Evolutionary conservation across 2,113 vertebrate species (phyloP).

Genomic region (Alethe castanea): DNA sequence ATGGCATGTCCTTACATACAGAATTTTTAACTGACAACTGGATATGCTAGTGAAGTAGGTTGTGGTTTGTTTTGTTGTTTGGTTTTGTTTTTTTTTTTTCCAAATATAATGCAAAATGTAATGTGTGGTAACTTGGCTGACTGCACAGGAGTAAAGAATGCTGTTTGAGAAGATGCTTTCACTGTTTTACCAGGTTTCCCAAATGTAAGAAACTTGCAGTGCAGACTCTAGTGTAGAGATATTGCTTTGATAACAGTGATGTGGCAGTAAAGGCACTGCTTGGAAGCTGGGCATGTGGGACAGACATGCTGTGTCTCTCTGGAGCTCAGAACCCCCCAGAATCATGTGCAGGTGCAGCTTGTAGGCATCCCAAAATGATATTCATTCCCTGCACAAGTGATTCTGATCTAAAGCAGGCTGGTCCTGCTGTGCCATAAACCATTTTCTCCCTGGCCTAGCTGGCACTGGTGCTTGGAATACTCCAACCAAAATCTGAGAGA

Average conservation of each 20-base stretch:
- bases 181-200: conserved; percentile 1
- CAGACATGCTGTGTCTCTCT: neutral
- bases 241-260: neutral
- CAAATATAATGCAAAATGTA: neutral
- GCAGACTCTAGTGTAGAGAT: neutral
- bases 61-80: neutral
- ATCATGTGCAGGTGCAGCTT: neutral
- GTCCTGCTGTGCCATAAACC: neutral
- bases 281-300: neutral
- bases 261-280: neutral
- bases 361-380: neutral
- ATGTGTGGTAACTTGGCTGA: neutral
- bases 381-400: neutral
- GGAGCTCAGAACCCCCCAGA: rapidly evolving
- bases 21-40: neutral
- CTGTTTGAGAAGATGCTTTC: conserved; percentile 38
- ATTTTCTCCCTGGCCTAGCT: neutral
- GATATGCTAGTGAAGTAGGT: neutral
- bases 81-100: neutral
- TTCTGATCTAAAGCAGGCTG: neutral
- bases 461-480: neutral
- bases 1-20: neutral
- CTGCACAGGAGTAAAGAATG: neutral
- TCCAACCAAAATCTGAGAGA: neutral
- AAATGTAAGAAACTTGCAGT: neutral